Base-by-base conservation (phyloP, 2,113 vertebrate genomes). In the Gobiocypris rarus region DNA sequence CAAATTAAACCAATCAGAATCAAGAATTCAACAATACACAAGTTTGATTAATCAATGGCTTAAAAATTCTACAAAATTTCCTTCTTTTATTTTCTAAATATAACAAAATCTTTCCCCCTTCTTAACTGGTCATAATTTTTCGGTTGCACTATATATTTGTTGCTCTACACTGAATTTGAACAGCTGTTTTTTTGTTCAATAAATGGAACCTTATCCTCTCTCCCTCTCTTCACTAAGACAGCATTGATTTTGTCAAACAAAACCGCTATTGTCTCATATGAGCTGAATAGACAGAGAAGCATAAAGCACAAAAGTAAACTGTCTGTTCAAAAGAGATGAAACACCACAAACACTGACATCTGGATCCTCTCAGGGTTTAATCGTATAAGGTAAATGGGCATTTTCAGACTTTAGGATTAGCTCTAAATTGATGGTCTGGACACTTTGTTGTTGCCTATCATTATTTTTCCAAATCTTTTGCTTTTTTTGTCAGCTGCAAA, bases 361-460 rank as follows among this genome's bases (percentile, higher is more conserved):
- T 85, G 79, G 65, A 65, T 86, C 83, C 79, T 87, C 81, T 83
- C 75, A 87, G 81, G 84, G 79, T 67, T 87, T 83, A 82, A 87
- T 90, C 88, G 70, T 26, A 85, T 78, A 74, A 78, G 24, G 59
- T 84, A 88, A 85, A 86, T 84, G 65, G 82, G 83, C 87, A 90
- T 86, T 88, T 87, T 81, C 59, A 71, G 84, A 83, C 78, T 86
- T 83, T 75, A 59, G 81, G 84, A 84, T 87, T 85, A 90, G 65
- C 75, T 76, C 50, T 79, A 87, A 90, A 87, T 86, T 89, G 83
- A 84, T 78, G 81, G 87, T 81, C 41, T 88, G 83, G 48, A 86
- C 75, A 80, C 26, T 54, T 56, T 61, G 84, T 63, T 67, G 65
- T 52, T 81, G 58, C 19, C 84, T 85, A 56, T 83, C 74, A 85